phyloP scores from a whole-genome alignment of 2,113 vertebrate species.

The Regulus satrapa region DNA sequence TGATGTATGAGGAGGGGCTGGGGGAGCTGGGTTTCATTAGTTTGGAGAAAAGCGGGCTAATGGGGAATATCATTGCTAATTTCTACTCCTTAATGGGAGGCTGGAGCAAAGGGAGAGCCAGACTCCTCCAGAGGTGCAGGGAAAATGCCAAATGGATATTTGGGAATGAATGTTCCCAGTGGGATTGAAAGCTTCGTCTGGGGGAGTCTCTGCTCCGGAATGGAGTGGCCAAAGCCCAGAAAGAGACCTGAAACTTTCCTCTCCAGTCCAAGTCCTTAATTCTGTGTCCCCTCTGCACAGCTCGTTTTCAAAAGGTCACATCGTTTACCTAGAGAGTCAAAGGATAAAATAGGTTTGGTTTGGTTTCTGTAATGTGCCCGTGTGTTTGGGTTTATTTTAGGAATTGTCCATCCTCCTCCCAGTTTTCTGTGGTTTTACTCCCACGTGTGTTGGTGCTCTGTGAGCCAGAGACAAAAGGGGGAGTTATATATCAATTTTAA shows the following conservation, averaged over 20 bases:
- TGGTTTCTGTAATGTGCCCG: not conserved
- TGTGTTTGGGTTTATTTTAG: not conserved
- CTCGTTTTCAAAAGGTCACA: not conserved
- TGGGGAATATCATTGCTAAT: not conserved
- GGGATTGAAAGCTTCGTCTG: not conserved
- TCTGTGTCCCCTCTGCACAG: not conserved
- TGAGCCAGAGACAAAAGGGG: not conserved
- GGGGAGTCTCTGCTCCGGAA: not conserved
- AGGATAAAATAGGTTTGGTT: not conserved
- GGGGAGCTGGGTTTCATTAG: not conserved
- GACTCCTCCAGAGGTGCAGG: not conserved
- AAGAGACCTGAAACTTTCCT: not conserved
- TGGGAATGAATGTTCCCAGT: not conserved
- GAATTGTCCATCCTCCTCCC: not conserved
- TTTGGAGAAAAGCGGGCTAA: not conserved
- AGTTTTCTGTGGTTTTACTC: not conserved
- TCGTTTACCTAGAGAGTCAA: not conserved
- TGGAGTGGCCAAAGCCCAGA: not conserved
- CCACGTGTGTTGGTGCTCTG: not conserved
- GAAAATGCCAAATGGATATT: not conserved
- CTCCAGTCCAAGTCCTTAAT: not conserved
- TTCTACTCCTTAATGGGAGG: not conserved
- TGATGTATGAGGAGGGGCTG: not conserved
- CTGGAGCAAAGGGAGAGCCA: not conserved
- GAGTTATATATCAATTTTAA: not conserved